Conservation (phyloP, 2,888 invertebrate species). For the Anticlea derivata region DNA sequence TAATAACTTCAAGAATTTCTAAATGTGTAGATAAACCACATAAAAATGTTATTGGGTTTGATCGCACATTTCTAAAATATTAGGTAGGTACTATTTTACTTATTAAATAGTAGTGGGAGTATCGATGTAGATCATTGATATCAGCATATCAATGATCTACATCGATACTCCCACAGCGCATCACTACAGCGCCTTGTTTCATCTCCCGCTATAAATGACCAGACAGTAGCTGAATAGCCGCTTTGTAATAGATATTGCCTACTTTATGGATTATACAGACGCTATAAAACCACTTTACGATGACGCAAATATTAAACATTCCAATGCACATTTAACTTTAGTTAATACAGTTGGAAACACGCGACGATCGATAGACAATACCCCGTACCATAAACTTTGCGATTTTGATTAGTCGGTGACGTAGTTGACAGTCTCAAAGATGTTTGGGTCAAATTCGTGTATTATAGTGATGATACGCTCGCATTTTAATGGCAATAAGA, state of each 20-base stretch:
- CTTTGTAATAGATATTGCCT: constrained; percentile 77
- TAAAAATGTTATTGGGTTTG: too few species aligned
- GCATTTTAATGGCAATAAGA: too few species aligned
- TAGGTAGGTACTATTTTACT: too few species aligned
- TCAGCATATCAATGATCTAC: not conserved
- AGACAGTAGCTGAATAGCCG: constrained; percentile 76
- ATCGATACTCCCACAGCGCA: constrained; percentile 45
- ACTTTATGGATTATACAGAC: constrained; percentile 73
- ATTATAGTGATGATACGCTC: too few species aligned
- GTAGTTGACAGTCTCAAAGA: too few species aligned
- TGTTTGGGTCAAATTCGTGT: too few species aligned
- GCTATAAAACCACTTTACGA: constrained; percentile 64
- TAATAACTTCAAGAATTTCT: too few species aligned
- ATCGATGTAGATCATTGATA: constrained; percentile 39
- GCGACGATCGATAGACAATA: too few species aligned
- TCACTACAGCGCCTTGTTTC: constrained; percentile 69
- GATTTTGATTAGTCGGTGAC: too few species aligned
- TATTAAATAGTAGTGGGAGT: not conserved
- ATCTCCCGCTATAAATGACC: constrained; percentile 78
- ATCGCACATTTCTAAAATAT: too few species aligned
- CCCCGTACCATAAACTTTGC: too few species aligned
- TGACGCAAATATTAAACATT: constrained; percentile 41
- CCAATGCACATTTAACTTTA: constrained; percentile 16
- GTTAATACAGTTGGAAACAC: not conserved
- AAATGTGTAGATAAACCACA: too few species aligned